These are phyloP conservation scores for Menidia beryllina DNA, from an alignment of 2,113 vertebrate species.

Conservation along the genomic window DNA sequence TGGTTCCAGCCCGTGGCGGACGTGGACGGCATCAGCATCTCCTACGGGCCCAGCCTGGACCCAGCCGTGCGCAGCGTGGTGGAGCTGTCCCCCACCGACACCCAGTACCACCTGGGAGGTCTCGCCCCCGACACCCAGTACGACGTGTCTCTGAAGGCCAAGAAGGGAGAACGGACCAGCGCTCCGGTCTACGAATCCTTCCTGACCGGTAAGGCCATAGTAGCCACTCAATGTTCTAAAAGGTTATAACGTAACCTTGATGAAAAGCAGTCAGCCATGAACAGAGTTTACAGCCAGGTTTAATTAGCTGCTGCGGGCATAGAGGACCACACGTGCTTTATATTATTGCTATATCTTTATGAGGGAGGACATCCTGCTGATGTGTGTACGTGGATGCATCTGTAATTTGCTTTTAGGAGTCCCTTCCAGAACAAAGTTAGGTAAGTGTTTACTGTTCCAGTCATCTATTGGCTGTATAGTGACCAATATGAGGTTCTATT, in stretches of 20 bases:
- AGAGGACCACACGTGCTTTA: conserved; percentile 44
- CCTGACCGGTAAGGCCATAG: conserved; percentile 86
- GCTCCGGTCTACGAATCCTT: conserved; percentile 87
- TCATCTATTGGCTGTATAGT: no score
- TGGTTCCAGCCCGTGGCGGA: conserved; percentile 93
- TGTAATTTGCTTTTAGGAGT: background rate
- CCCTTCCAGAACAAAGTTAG: no score
- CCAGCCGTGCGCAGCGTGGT: conserved; percentile 85
- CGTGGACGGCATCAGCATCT: conserved; percentile 88
- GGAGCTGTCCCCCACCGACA: conserved; percentile 88
- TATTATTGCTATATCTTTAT: conserved; percentile 17
- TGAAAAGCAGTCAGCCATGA: background rate
- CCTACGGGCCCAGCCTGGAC: conserved; percentile 84
- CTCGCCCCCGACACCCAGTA: conserved; percentile 92
- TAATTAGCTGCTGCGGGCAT: background rate
- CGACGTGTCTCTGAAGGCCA: conserved; percentile 88
- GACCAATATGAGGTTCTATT: no score
- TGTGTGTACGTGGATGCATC: background rate
- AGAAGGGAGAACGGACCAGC: conserved; percentile 85
- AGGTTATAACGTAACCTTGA: background rate
- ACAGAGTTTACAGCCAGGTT: conserved; percentile 2
- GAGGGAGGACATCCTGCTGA: conserved; percentile 29
- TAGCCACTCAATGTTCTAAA: background rate
- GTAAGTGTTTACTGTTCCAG: no score
- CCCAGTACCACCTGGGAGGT: conserved; percentile 89